phyloP scores from a whole-genome alignment of 2,113 vertebrate genomes.

The Puntigrus tetrazona region DNA sequence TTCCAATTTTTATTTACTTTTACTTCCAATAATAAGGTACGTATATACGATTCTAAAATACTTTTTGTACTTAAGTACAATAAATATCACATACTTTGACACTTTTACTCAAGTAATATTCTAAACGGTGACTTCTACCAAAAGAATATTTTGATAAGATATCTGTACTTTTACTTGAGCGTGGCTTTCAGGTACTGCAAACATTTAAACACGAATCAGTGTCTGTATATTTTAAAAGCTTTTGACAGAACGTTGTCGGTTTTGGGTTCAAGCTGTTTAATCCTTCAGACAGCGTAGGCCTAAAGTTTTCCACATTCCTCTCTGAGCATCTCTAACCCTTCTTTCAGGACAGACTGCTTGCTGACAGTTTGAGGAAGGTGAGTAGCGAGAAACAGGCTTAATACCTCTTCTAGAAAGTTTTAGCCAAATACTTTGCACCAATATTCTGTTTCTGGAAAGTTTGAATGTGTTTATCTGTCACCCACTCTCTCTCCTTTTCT shows the following conservation, averaged over 20 bases:
- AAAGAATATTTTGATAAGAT: too few species aligned
- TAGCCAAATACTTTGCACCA: background rate
- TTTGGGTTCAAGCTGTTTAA: background rate
- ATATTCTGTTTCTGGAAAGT: background rate
- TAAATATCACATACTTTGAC: too few species aligned
- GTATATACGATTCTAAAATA: too few species aligned
- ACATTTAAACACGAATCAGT: background rate
- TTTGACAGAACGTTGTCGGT: background rate
- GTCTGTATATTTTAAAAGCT: background rate
- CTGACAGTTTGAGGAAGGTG: conserved; percentile 11
- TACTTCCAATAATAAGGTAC: too few species aligned
- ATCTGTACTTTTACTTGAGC: too few species aligned
- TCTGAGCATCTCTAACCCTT: background rate
- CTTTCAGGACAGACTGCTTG: background rate
- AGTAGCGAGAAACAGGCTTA: background rate
- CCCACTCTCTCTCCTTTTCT: conserved; percentile 4
- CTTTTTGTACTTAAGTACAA: too few species aligned
- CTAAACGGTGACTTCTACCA: too few species aligned
- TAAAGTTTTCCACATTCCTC: background rate
- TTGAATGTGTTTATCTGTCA: conserved; percentile 7
- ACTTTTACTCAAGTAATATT: too few species aligned
- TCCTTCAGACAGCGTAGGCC: background rate
- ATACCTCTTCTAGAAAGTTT: background rate
- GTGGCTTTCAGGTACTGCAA: too few species aligned
- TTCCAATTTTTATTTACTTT: too few species aligned